Evolutionary conservation across 2,888 invertebrate species (phyloP), one percentile per base, ranked within the genome.

Genomic region (Clunio marinus): DNA sequence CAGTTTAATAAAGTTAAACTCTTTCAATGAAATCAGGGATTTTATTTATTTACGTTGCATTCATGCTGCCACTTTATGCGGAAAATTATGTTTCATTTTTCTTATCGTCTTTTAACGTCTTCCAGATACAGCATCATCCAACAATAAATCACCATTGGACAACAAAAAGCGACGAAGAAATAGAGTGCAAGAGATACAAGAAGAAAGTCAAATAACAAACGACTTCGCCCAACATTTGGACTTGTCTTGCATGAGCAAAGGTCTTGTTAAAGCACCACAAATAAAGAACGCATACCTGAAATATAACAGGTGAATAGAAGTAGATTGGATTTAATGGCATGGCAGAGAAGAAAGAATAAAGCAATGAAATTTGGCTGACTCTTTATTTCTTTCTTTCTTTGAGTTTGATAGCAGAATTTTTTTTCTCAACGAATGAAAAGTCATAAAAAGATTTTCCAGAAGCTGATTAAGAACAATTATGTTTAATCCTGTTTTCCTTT

Each of bases 271-370:
- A 70, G 80, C 80, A 1, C 80, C 80, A 1, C 74, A 75, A 65
- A 76, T 80, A 8, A 73, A 72, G 22, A 75, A 80, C 70, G 80
- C 78, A 1, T 70, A 72, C 46, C 74, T 80, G 1, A 75, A 76
- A 68, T 80, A 79, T 70, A 77, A 77, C 41, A 74, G 75, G 62
- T 73, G 37, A 66, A 37, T 17, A 24, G 5, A 45, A 37, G 32
- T 4, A 7, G 5, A 32, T 32, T 4, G 32, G 4, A 32, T 32
- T 4, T n/a, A n/a, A n/a, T n/a, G n/a, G n/a, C n/a, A n/a, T n/a
- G n/a, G n/a, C n/a, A n/a, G n/a, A n/a, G n/a, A n/a, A n/a, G n/a
- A 32, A 32, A 32, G 41, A 41, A n/a, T 15, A n/a, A 41, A 41
- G 41, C 2, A n/a, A 3, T 41, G 41, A 5, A 41, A 10, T 15